Base-by-base conservation (phyloP, 2,888 invertebrate species). In the Mythimna ferrago region DNA sequence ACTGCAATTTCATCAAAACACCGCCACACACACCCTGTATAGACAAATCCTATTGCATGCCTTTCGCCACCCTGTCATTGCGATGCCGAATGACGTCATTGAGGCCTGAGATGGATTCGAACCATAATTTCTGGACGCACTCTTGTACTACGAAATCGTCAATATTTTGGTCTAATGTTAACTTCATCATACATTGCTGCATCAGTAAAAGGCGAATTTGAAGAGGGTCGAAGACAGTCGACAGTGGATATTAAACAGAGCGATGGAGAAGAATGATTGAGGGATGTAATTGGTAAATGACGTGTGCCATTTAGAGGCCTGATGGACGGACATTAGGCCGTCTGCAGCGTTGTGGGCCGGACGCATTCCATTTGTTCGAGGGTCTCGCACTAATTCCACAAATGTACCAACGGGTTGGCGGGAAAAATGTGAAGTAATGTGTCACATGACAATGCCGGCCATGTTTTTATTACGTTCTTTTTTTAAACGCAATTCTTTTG, bases 261-360 rank as follows among this genome's bases (percentile, higher is more conserved):
- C 10, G 56, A 65, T 58, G 21, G 26, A 21, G 7, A 6, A 32
- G 11, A 26, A 76, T 77, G 64, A 74, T 69, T 82, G 63, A 62
- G 70, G 78, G 71, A 75, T 82, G 90, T 92, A 94, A 94, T 95
- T 93, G 94, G 91, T 91, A 93, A 93, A 91, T 95, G 95, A 95
- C 94, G 94, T 94, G 93, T 92, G 92, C 94, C 95, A 94, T 96
- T 95, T 95, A 94, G 93, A 92, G 93, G 88, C 88, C 93, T 95
- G 95, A 96, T 95, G 95, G 95, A 93, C 91, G 91, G 91, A 94
- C 95, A 96, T 96, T 96, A 96, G 93, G 92, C 93, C 90, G 95
- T 95, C 95, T 95, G 94, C 93, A 89, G 89, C 88, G 92, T 93
- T 93, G 93, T 92, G 93, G 91, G 90, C 88, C 88, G 89, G 88